phyloP scores from a whole-genome alignment of 92 coral and sea anemone genomes.

The Parazoanthus atlanticus region DNA sequence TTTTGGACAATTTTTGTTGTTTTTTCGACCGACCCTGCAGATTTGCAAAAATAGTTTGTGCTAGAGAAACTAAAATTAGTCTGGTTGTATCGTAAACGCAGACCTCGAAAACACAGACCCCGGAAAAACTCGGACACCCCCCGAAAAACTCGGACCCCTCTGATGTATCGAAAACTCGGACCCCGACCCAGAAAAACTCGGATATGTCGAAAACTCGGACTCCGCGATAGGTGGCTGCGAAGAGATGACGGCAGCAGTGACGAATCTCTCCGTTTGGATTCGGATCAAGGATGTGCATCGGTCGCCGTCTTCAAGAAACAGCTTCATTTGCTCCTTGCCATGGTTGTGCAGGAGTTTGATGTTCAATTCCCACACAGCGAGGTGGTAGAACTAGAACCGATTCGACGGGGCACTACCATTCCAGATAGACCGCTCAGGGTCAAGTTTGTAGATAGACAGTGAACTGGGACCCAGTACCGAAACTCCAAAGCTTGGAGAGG shows the following conservation, averaged over 20 bases:
- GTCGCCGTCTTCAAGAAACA: neutral
- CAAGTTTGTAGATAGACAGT: conserved; percentile 29
- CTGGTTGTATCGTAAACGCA: too few species aligned
- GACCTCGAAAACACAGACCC: too few species aligned
- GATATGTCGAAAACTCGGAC: too few species aligned
- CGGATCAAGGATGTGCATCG: conserved; percentile 31
- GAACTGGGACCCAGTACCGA: neutral
- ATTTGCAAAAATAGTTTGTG: too few species aligned
- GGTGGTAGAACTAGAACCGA: conserved; percentile 49
- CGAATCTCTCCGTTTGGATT: neutral
- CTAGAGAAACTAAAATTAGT: too few species aligned
- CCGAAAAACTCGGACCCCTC: too few species aligned
- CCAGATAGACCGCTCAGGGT: conserved; percentile 60
- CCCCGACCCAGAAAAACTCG: too few species aligned
- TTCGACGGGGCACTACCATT: conserved; percentile 11
- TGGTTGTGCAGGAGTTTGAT: conserved; percentile 34
- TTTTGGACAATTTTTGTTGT: too few species aligned
- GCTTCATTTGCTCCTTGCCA: conserved; percentile 46
- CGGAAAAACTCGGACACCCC: too few species aligned
- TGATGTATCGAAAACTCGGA: too few species aligned
- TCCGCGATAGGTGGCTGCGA: neutral
- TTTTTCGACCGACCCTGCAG: too few species aligned
- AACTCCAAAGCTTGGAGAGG: too few species aligned
- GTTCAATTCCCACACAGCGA: conserved; percentile 40
- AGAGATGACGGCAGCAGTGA: neutral